A percentile compares a stretch with the other conserved stretches of the same genome.
These are phyloP conservation scores for Elanoides forficatus DNA, from an alignment of 2,113 vertebrate genomes.

Conservation along the genomic window DNA sequence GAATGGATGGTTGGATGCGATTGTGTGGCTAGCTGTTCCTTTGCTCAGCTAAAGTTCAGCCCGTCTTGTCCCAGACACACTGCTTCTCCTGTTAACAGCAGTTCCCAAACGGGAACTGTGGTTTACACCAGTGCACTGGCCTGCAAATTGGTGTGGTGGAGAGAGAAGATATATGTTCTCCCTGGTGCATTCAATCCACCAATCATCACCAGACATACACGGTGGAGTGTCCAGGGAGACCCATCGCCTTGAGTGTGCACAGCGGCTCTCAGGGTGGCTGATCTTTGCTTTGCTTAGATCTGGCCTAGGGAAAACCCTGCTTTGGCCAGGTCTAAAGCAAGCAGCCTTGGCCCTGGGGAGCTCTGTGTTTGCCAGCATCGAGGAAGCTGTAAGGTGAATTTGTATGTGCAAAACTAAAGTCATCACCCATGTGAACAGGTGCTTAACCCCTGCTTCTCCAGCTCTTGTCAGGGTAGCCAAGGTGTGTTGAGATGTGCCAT, in stretches of 20 bases:
- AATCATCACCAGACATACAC: accelerated
- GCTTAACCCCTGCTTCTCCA: not conserved
- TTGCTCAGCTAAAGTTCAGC: not conserved
- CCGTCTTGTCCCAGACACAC: accelerated
- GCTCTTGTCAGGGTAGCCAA: not conserved
- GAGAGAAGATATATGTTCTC: not conserved
- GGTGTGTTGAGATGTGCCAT: accelerated
- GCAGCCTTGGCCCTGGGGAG: not conserved
- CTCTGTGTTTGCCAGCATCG: not conserved
- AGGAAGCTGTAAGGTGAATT: accelerated
- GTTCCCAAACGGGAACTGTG: not conserved
- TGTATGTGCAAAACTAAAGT: not conserved
- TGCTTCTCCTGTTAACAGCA: not conserved
- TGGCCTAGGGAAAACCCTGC: not conserved
- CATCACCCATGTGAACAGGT: accelerated
- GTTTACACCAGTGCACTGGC: not conserved
- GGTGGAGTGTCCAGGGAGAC: not conserved
- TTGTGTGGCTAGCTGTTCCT: not conserved
- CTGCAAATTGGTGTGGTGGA: not conserved
- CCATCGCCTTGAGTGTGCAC: accelerated
- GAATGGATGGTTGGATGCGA: not conserved
- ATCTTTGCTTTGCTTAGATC: not conserved
- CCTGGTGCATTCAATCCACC: not conserved
- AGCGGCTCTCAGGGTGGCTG: accelerated
- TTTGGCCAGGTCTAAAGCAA: accelerated